These are phyloP conservation scores for Cotesia chilonis DNA, from an alignment of 1,140 invertebrate species.

Conservation along the genomic window DNA sequence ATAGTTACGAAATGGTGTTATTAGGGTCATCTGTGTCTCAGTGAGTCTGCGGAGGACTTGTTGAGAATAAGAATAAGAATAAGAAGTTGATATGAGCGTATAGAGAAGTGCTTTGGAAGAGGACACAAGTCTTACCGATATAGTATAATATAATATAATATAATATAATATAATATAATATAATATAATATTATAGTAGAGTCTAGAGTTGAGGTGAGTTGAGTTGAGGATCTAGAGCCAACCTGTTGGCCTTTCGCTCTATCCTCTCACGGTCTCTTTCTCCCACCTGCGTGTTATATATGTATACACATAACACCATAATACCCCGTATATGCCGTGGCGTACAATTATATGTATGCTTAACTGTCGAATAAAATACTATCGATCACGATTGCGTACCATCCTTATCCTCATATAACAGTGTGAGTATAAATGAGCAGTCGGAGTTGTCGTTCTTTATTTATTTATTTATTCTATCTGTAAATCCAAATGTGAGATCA, in stretches of 20 bases:
- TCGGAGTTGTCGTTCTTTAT: not conserved
- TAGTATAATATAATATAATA: not conserved
- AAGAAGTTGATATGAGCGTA: not conserved
- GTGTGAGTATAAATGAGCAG: too few relatives aligned
- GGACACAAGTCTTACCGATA: not conserved
- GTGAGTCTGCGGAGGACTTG: too few relatives aligned
- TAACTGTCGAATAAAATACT: constrained; percentile 17
- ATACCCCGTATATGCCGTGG: too few relatives aligned
- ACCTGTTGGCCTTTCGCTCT: constrained; percentile 17
- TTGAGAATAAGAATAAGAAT: too few relatives aligned
- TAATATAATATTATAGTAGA: not conserved
- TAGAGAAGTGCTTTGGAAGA: not conserved
- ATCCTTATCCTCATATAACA: not conserved
- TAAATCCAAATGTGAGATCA: too few relatives aligned
- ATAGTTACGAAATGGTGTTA: not conserved
- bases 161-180: not conserved
- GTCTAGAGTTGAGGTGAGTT: not conserved
- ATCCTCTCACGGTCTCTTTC: constrained; percentile 21
- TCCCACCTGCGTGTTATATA: constrained; percentile 1
- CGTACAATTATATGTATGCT: not conserved
- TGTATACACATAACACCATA: constrained; percentile 1
- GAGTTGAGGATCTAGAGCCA: constrained; percentile 8
- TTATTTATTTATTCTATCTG: not conserved
- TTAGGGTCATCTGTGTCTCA: constrained; percentile 16
- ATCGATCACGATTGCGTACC: constrained; percentile 20